Evolutionary conservation across 2,888 invertebrate genomes (phyloP).

Genomic region (Caenorhabditis drosophilae): DNA sequence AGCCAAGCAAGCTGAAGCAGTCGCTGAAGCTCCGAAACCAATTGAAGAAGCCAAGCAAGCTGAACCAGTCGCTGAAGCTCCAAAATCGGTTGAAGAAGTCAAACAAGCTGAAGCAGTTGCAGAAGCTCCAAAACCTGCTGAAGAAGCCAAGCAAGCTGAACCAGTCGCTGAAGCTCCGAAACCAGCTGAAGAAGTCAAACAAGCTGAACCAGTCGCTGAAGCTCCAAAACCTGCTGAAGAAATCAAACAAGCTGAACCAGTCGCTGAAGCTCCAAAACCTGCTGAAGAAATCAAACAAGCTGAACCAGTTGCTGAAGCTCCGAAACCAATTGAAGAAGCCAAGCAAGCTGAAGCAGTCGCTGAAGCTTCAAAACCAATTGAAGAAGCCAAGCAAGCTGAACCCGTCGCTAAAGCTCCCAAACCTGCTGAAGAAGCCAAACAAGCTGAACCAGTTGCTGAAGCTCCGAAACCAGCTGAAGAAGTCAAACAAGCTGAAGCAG

Average conservation of each 20-base stretch:
- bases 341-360: neutral
- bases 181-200: neutral
- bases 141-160: conserved; percentile 7
- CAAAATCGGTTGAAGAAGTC: neutral
- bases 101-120: neutral
- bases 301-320: conserved; percentile 4
- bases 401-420: too few species aligned
- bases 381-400: conserved; percentile 7
- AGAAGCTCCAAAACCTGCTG: conserved; percentile 5
- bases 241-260: conserved; percentile 7
- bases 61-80: neutral
- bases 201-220: conserved; percentile 8
- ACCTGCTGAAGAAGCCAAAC: conserved; percentile 5
- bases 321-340: conserved; percentile 9
- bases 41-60: neutral
- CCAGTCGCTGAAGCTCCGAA: conserved; percentile 2
- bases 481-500: conserved; percentile 4
- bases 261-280: conserved; percentile 1
- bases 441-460: conserved; percentile 14
- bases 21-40: neutral
- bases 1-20: conserved; percentile 2
- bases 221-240: conserved; percentile 7
- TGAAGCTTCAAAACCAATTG: neutral
- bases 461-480: conserved; percentile 11
- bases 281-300: conserved; percentile 4